These are phyloP conservation scores for Bovichtus variegatus DNA, from an alignment of 2,797 vertebrate species.

Conservation along the genomic window DNA sequence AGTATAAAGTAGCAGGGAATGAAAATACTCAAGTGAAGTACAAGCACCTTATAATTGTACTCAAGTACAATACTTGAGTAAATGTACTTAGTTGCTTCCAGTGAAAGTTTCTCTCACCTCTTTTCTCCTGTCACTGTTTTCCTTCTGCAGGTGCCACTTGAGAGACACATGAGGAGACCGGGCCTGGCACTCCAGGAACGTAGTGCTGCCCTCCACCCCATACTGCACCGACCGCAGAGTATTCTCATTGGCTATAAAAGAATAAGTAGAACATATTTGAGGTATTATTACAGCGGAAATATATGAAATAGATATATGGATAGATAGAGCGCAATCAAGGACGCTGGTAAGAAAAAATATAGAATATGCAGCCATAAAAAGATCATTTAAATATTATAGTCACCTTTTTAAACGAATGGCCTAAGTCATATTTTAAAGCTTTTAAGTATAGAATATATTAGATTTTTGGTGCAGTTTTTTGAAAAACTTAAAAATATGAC, in stretches of 20 bases:
- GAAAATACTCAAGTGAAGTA: too few species aligned
- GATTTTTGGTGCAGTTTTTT: too few species aligned
- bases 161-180: slow-evolving; percentile 94
- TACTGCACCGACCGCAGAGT: slow-evolving; percentile 93
- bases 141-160: slow-evolving; percentile 97
- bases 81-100: too few species aligned
- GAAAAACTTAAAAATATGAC: too few species aligned
- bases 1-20: too few species aligned
- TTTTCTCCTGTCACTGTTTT: slow-evolving; percentile 95
- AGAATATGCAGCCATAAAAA: background rate
- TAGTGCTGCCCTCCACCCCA: slow-evolving; percentile 95
- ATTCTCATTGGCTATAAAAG: slow-evolving; percentile 92
- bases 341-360: background rate
- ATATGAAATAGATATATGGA: background rate
- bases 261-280: slow-evolving; percentile 1
- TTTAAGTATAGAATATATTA: too few species aligned
- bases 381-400: background rate
- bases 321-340: background rate
- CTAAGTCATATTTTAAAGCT: too few species aligned
- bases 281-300: background rate
- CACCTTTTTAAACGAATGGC: too few species aligned
- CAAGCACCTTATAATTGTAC: too few species aligned
- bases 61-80: too few species aligned
- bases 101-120: slow-evolving; percentile 86
- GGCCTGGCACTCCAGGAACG: slow-evolving; percentile 97